Percentiles rank a stretch among this genome's conserved stretches.
Evolutionary conservation across 2,113 vertebrate species (phyloP).

Genomic region (Phyllostomus discolor): DNA sequence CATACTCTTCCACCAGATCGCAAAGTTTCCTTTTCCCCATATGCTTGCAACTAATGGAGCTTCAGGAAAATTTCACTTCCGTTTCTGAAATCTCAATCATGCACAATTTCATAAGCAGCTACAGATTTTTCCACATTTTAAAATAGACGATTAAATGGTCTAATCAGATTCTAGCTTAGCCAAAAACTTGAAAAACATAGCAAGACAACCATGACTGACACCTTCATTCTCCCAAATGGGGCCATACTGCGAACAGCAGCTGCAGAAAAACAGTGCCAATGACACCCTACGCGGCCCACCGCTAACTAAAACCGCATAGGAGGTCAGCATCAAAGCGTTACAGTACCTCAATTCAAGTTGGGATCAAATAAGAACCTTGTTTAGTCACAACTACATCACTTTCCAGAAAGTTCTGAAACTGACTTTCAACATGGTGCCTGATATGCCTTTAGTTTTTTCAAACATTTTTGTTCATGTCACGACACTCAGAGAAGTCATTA

Average conservation of each 20-base stretch:
- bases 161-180: slow-evolving; percentile 53
- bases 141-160: slow-evolving; percentile 58
- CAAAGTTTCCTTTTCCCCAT: not conserved
- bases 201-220: slow-evolving; percentile 53
- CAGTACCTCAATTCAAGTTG: not conserved
- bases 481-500: slow-evolving; percentile 31
- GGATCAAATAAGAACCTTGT: slow-evolving; percentile 26
- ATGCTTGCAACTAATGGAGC: not conserved
- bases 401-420: slow-evolving; percentile 26
- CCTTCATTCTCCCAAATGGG: slow-evolving; percentile 38
- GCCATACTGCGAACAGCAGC: not conserved
- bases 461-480: not conserved
- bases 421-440: not conserved
- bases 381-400: not conserved
- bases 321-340: not conserved
- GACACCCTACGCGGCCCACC: not conserved
- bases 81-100: slow-evolving; percentile 61
- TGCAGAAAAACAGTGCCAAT: not conserved
- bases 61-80: slow-evolving; percentile 54
- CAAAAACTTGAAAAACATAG: slow-evolving; percentile 55
- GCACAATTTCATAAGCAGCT: slow-evolving; percentile 42
- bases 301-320: not conserved
- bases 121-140: slow-evolving; percentile 43
- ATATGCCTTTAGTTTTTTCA: not conserved
- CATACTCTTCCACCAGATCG: not conserved